Evolutionary conservation across 2,797 vertebrate genomes (phyloP).

Genomic region (Gobio occitaniae): DNA sequence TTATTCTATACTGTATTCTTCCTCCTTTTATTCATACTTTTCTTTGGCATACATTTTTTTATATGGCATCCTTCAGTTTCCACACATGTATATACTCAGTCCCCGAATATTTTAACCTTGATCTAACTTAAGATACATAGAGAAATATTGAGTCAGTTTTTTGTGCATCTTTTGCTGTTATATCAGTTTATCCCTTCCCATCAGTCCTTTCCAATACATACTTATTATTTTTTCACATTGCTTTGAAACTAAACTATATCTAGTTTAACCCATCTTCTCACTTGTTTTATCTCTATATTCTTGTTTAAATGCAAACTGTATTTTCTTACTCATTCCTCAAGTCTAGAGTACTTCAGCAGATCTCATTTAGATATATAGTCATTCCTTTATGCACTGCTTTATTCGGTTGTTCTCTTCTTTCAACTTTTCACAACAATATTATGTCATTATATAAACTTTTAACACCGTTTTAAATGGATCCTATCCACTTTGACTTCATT

Average conservation of each 20-base stretch:
- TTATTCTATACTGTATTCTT: conserved; percentile 10
- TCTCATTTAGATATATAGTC: conserved; percentile 31
- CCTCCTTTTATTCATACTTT: background rate
- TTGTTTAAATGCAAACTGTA: conserved; percentile 37
- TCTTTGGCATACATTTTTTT: conserved; percentile 4
- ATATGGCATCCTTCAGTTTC: conserved; percentile 2
- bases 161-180: background rate
- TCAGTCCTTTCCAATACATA: conserved; percentile 7
- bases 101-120: conserved; percentile 25
- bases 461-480: background rate
- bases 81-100: background rate
- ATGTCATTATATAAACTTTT: background rate
- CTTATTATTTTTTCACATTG: conserved; percentile 19
- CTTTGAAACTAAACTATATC: conserved; percentile 5
- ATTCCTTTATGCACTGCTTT: background rate
- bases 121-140: conserved; percentile 23
- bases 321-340: conserved; percentile 12
- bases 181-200: background rate
- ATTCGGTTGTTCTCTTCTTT: background rate
- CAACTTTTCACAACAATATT: background rate
- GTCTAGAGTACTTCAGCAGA: background rate
- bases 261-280: conserved; percentile 3
- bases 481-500: background rate
- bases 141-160: background rate
- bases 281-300: background rate